phyloP scores from a whole-genome alignment of 2,888 invertebrate species.

The Perizoma affinitatum region DNA sequence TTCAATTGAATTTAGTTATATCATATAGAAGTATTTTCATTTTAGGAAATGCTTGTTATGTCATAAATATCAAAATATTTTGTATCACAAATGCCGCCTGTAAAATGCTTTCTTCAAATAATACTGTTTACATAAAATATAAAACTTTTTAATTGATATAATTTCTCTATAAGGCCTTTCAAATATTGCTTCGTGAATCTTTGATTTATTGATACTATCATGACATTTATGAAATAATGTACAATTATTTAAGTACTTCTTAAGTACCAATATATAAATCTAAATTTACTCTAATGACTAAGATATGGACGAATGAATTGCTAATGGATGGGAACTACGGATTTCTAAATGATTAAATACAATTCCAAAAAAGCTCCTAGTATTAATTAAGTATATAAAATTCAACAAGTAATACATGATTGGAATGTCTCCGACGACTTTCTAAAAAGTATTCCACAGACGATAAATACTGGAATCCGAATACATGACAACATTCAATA shows the following conservation, averaged over 20 bases:
- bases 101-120: constrained; percentile 61
- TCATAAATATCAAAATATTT: constrained; percentile 29
- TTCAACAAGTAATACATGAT: constrained; percentile 43
- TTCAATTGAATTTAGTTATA: background rate
- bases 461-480: constrained; percentile 60
- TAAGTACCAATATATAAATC: constrained; percentile 64
- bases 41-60: constrained; percentile 15
- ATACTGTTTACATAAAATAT: constrained; percentile 62
- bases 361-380: constrained; percentile 51
- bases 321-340: constrained; percentile 65
- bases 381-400: constrained; percentile 28
- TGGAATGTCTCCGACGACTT: constrained; percentile 56
- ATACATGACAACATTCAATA: constrained; percentile 22
- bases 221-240: constrained; percentile 33
- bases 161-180: constrained; percentile 66
- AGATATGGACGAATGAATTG: constrained; percentile 79
- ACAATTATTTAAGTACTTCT: constrained; percentile 67
- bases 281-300: constrained; percentile 77
- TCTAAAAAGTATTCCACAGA: constrained; percentile 61
- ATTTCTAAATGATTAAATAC: constrained; percentile 45
- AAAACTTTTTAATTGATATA: constrained; percentile 48
- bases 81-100: constrained; percentile 61
- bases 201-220: constrained; percentile 41
- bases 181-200: constrained; percentile 64
- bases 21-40: background rate